Evolutionary conservation across 2,113 vertebrate genomes (phyloP), one percentile per base, ranked within the genome.

Genomic region (Variabilichromis moorii): DNA sequence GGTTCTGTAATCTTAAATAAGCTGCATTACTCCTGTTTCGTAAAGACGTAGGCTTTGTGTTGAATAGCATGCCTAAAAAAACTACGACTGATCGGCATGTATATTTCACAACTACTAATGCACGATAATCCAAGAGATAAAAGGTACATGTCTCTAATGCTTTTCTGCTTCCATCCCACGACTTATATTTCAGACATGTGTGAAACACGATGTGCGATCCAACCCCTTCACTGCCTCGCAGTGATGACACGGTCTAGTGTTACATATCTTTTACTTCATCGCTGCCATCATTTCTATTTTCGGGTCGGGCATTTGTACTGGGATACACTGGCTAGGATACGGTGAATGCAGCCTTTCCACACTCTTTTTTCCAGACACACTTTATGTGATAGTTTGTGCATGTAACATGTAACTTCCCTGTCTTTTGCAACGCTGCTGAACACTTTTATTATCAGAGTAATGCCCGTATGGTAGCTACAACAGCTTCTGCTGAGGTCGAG

Each of bases 261-360:
- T 31, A 55, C 88, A 87, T 28, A 61, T 40, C 42, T 79, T 66
- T 31, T 71, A 45, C 73, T 85, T 83, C 45, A 83, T 59, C 12
- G 8, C n/a, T 89, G 68, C 19, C 47, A 59, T 84, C 81, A 84
- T 82, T 85, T 89, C 82, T 87, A 87, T 87, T 89, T 82, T 54
- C 3, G 35, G 35, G n/a, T 17, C 5, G 53, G 4, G 9, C 55
- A 24, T 54, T 17, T 61, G 51, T 80, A 37, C 26, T 16, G 13
- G 50, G 21, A 61, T 21, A 6, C 11, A 42, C 54, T 14, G 7
- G 37, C 37, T 45, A 9, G 6, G 9, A 37, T 40, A 40, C 0
- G 11, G 63, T 68, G 28, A 40, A 68, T 68, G n/a, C 35, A 37
- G 63, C 63, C 63, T 24, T 68, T 63, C 59, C 2, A 8, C 35